Base-by-base conservation (phyloP, 2,888 invertebrate species). In the Molanna angustata region DNA sequence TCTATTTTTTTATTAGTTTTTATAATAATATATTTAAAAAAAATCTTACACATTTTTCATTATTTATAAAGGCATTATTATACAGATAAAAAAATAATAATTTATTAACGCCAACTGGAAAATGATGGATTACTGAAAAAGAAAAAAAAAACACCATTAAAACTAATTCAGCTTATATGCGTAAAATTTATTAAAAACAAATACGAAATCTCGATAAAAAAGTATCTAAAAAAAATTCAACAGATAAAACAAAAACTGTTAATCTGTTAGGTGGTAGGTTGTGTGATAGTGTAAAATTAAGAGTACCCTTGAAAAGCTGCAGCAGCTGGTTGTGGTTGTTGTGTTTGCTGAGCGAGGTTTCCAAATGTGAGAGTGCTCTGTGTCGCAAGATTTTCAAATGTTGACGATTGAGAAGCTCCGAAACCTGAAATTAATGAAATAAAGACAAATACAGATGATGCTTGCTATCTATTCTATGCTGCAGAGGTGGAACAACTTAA, bases 331-430 rank as follows among this genome's bases (percentile, higher is more conserved):
- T 31, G 49, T 11, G 49, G 19, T 11, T 42, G 66, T 31, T 64
- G 66, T 1, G 76, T 69, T 58, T 80, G 79, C 60, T 84, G 80
- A 1, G 83, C 84, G 19, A 84, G 66, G 64, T 79, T 82, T 41
- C 84, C 84, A 67, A 84, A 84, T 1, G 83, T 80, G 46, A 82
- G 67, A 1, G 83, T 83, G 63, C 80, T 81, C 65, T 84, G 83
- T 32, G 74, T 79, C 1, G 83, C 84, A 58, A 84, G 64, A 66
- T 70, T 82, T 62, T 82, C 84, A 69, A 84, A 85, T 35, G 80
- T 80, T 0, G 81, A 69, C 61, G 78, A 79, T 39, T 80, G 78
- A 57, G 79, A 80, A 0, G 71, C 67, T n/a, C 74, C 78, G 65
- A 81, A 82, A 54, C 70, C 72, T 69, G 64, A 9, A 32, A 13